Conservation (phyloP, 2,888 invertebrate genomes). For the Frankliniella intonsa region DNA sequence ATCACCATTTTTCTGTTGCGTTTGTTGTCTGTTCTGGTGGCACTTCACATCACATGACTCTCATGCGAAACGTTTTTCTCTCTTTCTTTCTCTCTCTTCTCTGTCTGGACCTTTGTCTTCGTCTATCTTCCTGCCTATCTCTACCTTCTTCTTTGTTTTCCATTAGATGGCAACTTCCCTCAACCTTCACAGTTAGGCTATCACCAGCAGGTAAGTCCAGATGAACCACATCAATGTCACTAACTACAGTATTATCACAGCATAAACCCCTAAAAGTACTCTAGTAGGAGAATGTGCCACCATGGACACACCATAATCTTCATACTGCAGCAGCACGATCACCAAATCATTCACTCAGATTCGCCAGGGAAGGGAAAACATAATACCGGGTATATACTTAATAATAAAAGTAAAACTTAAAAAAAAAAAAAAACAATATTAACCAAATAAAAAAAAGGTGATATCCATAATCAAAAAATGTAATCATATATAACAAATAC, state of each 20-base stretch:
- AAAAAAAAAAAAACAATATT: neutral
- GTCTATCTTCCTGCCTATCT: slow-evolving; percentile 42
- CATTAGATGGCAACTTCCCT: slow-evolving; percentile 41
- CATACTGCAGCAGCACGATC: slow-evolving; percentile 15
- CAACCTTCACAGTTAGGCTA: slow-evolving; percentile 41
- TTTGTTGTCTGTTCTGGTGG: slow-evolving; percentile 25
- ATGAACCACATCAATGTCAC: slow-evolving; percentile 32
- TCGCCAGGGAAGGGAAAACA: neutral
- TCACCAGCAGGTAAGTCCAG: slow-evolving; percentile 41
- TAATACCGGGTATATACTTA: neutral
- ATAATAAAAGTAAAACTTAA: neutral
- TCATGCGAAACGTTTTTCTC: slow-evolving; percentile 21
- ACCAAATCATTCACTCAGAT: neutral
- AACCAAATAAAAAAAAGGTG: neutral
- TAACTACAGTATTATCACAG: slow-evolving; percentile 25
- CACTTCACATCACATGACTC: slow-evolving; percentile 26
- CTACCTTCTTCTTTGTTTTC: slow-evolving; percentile 39
- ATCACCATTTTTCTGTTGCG: neutral
- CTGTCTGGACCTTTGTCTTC: neutral
- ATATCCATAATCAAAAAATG: neutral
- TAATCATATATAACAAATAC: neutral
- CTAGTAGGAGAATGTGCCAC: slow-evolving; percentile 19
- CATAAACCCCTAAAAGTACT: slow-evolving; percentile 23
- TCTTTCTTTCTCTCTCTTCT: neutral
- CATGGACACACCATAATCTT: slow-evolving; percentile 25